A percentile compares a stretch with the other conserved stretches of the same genome.
Conservation (phyloP, 2,888 invertebrate genomes). For the Drosophila nr. perissopoda region DNA sequence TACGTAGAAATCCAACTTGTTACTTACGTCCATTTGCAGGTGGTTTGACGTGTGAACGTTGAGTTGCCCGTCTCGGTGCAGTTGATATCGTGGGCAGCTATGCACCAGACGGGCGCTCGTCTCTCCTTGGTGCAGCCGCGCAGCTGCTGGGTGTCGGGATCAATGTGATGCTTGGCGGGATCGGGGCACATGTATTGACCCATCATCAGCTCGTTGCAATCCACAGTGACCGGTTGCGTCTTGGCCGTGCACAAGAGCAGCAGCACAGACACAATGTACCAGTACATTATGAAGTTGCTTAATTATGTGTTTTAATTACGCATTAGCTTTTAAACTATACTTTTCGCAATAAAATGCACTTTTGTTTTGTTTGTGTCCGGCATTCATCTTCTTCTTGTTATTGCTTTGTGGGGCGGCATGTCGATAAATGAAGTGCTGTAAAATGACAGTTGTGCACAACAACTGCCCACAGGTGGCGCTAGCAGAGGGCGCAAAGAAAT, state of each 20-base stretch:
- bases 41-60: conserved; percentile 92
- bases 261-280: conserved; percentile 38
- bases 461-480: conserved; percentile 32
- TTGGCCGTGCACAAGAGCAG: conserved; percentile 44
- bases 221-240: conserved; percentile 81
- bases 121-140: conserved; percentile 87
- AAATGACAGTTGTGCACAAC: neutral
- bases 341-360: conserved; percentile 25
- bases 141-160: conserved; percentile 95
- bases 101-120: conserved; percentile 88
- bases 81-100: conserved; percentile 92
- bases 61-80: conserved; percentile 92
- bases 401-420: conserved; percentile 21
- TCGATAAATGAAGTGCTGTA: conserved; percentile 33
- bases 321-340: conserved; percentile 8
- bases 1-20: neutral
- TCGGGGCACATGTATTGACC: conserved; percentile 94
- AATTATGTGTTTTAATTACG: conserved; percentile 4
- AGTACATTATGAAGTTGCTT: conserved; percentile 45
- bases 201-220: conserved; percentile 90
- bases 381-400: conserved; percentile 33
- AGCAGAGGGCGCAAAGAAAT: neutral
- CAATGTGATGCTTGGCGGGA: conserved; percentile 91
- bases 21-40: conserved; percentile 98
- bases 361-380: conserved; percentile 48